phyloP scores from a whole-genome alignment of 2,797 vertebrate genomes.

The Loris lydekkerianus region DNA sequence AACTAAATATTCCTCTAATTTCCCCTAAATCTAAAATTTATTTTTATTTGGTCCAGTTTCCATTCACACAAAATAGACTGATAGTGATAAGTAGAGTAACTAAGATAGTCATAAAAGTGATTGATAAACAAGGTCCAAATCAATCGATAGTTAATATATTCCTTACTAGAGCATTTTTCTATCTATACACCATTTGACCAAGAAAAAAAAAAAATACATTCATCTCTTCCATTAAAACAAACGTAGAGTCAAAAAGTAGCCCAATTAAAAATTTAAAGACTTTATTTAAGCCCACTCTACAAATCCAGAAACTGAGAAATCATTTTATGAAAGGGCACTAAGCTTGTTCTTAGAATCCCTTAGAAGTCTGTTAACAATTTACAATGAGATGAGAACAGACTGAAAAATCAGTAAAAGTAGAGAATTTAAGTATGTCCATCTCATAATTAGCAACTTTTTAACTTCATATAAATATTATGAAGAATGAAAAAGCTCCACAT shows the following conservation, averaged over 20 bases:
- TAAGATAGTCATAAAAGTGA: constrained; percentile 10
- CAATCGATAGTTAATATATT: background rate
- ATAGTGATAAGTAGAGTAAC: constrained; percentile 10
- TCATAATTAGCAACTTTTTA: constrained; percentile 50
- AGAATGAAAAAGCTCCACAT: constrained; percentile 6
- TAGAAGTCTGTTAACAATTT: background rate
- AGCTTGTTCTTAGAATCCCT: background rate
- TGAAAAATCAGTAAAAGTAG: background rate
- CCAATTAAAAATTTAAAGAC: constrained; percentile 57
- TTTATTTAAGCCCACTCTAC: constrained; percentile 36
- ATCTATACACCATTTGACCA: background rate
- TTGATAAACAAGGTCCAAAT: constrained; percentile 34
- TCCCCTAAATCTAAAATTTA: constrained; percentile 7
- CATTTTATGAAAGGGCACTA: constrained; percentile 37
- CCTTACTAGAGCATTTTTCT: constrained; percentile 21
- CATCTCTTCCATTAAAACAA: background rate
- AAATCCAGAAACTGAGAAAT: constrained; percentile 39
- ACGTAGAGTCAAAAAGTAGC: constrained; percentile 20
- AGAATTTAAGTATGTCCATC: constrained; percentile 1
- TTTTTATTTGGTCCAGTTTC: constrained; percentile 24
- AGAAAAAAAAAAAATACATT: constrained; percentile 24
- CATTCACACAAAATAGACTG: constrained; percentile 47
- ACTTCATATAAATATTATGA: constrained; percentile 21
- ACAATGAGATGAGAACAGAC: background rate
- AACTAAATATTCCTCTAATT: background rate